These are phyloP conservation scores for Agrilus biguttatus DNA, from an alignment of 2,888 invertebrate species.

Conservation along the genomic window DNA sequence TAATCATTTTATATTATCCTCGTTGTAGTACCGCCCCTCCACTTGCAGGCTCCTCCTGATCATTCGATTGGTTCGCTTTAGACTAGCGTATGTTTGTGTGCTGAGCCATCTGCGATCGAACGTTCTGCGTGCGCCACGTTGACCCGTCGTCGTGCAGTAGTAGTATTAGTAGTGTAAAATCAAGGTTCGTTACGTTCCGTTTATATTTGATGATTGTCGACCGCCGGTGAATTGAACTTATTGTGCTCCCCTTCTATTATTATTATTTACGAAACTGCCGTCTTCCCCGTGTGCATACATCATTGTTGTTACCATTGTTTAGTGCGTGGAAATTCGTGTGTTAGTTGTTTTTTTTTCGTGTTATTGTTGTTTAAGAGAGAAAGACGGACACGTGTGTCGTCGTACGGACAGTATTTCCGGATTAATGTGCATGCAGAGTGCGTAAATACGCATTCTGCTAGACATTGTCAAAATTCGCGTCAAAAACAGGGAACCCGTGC, in stretches of 20 bases:
- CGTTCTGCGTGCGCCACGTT: too few relatives aligned
- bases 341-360: neutral
- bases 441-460: constrained; percentile 26
- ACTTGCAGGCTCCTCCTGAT: constrained; percentile 26
- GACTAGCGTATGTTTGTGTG: neutral
- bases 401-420: neutral
- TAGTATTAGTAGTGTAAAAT: neutral
- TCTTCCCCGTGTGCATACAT: neutral
- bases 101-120: too few relatives aligned
- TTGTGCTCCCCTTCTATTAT: neutral
- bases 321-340: neutral
- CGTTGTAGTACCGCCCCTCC: constrained; percentile 22
- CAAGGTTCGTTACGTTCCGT: neutral
- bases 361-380: neutral
- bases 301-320: constrained; percentile 3
- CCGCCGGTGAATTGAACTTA: too few relatives aligned
- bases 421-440: constrained; percentile 21
- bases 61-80: constrained; percentile 16
- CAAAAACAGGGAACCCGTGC: constrained; percentile 76
- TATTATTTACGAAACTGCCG: neutral
- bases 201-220: too few relatives aligned
- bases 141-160: constrained; percentile 1
- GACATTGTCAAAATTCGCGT: constrained; percentile 66
- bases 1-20: constrained; percentile 21
- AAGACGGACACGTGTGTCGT: neutral